Evolutionary conservation across 1,140 invertebrate species (phyloP).

Genomic region (Lamellibrachia luymesi): DNA sequence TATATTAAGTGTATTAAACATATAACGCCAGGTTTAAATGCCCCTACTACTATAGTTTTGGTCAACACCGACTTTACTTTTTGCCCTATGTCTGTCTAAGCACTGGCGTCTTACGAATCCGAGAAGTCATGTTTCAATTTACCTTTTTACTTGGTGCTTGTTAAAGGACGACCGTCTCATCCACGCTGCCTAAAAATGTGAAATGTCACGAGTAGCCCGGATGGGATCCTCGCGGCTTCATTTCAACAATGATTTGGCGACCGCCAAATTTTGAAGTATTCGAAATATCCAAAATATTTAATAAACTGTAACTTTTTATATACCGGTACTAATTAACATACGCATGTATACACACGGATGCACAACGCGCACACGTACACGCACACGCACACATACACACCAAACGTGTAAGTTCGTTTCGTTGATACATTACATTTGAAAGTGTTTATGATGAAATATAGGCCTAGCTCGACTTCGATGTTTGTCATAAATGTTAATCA

Average conservation of each 20-base stretch:
- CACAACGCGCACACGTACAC: not conserved
- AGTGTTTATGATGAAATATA: no score
- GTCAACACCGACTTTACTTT: no score
- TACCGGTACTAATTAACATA: not conserved
- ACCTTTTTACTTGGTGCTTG: not conserved
- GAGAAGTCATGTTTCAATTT: not conserved
- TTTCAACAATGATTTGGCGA: not conserved
- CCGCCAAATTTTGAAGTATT: not conserved
- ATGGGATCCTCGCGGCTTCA: not conserved
- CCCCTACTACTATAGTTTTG: no score
- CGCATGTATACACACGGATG: no score
- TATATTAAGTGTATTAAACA: no score
- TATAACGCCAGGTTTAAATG: no score
- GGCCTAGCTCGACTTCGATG: no score
- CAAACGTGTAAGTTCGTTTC: no score
- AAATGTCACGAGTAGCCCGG: not conserved
- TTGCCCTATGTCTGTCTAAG: no score
- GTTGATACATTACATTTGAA: no score
- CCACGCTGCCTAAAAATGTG: not conserved
- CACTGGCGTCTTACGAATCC: not conserved
- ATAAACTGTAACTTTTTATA: not conserved
- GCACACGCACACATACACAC: no score
- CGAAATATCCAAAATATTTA: not conserved
- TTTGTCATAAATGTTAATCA: no score
- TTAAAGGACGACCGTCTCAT: not conserved